Percentiles rank a stretch among this genome's conserved stretches.
Evolutionary conservation across 1,140 invertebrate genomes (phyloP).

Genomic region (Drosophila ironensis): DNA sequence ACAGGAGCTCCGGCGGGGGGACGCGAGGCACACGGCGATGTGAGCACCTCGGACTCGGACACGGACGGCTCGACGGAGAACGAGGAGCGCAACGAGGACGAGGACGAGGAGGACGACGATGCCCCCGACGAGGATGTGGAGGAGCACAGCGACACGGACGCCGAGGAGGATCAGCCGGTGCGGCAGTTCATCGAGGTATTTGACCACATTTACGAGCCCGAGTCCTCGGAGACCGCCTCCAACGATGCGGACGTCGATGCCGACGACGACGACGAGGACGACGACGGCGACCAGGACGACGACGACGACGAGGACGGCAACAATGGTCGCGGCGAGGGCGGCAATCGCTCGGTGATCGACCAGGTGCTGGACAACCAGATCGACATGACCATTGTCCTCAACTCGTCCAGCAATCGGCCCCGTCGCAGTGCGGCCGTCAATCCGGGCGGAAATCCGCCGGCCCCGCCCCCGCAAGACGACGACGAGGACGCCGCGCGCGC

Average conservation of each 20-base stretch:
- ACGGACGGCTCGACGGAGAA: slow-evolving; percentile 82
- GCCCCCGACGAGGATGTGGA: slow-evolving; percentile 87
- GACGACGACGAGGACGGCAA: slow-evolving; percentile 59
- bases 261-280: slow-evolving; percentile 71
- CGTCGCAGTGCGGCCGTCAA: slow-evolving; percentile 62
- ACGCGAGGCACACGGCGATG: slow-evolving; percentile 54
- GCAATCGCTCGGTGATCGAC: slow-evolving; percentile 9
- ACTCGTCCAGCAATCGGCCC: slow-evolving; percentile 51
- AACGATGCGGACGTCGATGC: slow-evolving; percentile 72
- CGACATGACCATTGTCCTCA: slow-evolving; percentile 44
- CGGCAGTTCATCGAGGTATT: slow-evolving; percentile 81
- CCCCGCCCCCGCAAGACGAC: slow-evolving; percentile 12
- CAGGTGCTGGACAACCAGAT: slow-evolving; percentile 41
- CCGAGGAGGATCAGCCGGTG: slow-evolving; percentile 75
- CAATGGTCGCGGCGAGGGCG: slow-evolving; percentile 17
- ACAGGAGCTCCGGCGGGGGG: slow-evolving; percentile 18
- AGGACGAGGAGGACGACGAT: slow-evolving; percentile 75
- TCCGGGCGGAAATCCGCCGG: slow-evolving; percentile 7
- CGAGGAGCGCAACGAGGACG: slow-evolving; percentile 81
- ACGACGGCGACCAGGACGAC: slow-evolving; percentile 54
- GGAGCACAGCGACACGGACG: slow-evolving; percentile 85
- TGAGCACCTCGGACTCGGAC: slow-evolving; percentile 71
- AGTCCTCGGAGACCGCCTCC: slow-evolving; percentile 82
- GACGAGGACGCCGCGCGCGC: slow-evolving; percentile 18
- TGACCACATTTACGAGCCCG: slow-evolving; percentile 83